phyloP scores from a whole-genome alignment of 2,113 vertebrate species.

The Genyomyrus donnyi region DNA sequence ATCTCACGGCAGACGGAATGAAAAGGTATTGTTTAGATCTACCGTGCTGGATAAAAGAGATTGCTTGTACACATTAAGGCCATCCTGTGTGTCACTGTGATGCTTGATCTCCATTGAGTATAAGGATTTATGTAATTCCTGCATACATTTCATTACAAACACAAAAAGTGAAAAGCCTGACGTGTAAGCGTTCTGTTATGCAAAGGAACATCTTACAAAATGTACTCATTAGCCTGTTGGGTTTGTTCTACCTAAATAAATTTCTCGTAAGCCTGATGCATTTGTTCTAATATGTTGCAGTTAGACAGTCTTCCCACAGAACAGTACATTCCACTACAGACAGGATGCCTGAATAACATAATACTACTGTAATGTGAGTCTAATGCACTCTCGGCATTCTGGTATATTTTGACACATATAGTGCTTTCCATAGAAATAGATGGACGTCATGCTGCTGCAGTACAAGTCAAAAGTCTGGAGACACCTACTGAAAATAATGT shows the following conservation, averaged over 20 bases:
- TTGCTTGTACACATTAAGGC: neutral
- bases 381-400: neutral
- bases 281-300: neutral
- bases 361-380: neutral
- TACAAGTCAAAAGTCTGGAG: neutral
- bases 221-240: conserved; percentile 18
- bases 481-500: neutral
- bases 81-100: neutral
- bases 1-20: neutral
- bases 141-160: conserved; percentile 4
- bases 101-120: neutral
- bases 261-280: conserved; percentile 25
- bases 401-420: neutral
- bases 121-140: neutral
- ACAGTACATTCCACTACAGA: neutral
- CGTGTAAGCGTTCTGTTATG: conserved; percentile 8
- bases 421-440: neutral
- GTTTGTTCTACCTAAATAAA: conserved; percentile 33
- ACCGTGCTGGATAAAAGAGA: neutral
- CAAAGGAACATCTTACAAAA: conserved; percentile 32
- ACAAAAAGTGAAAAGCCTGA: neutral
- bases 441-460: neutral
- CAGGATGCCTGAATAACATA: neutral
- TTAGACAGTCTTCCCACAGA: neutral
- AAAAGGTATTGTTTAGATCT: neutral